These are phyloP conservation scores for Brachypteracias leptosomus DNA, from an alignment of 2,113 vertebrate genomes.

Conservation along the genomic window DNA sequence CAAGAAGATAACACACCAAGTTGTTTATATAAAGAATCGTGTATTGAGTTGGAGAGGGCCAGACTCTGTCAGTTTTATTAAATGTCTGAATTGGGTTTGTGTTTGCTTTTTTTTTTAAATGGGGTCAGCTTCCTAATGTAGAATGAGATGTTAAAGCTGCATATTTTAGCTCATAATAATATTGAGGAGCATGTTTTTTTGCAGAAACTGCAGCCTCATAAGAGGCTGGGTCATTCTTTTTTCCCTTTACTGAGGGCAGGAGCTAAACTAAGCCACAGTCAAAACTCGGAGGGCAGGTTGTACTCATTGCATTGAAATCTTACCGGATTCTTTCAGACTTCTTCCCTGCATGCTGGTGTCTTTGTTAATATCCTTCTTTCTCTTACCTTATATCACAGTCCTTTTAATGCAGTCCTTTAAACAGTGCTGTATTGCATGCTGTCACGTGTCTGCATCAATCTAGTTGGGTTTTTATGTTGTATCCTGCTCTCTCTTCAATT, in stretches of 20 bases:
- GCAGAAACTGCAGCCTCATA: background rate
- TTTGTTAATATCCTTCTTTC: background rate
- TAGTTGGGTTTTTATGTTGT: background rate
- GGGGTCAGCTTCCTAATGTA: background rate
- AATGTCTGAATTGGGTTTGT: background rate
- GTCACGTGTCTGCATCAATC: background rate
- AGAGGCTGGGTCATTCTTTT: background rate
- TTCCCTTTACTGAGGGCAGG: background rate
- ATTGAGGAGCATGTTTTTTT: background rate
- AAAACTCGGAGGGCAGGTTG: background rate
- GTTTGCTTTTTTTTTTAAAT: background rate
- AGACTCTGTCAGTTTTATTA: background rate
- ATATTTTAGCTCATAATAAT: rapidly evolving
- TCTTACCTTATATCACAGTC: background rate
- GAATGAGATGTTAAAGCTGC: background rate
- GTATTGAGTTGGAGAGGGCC: background rate
- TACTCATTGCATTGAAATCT: rapidly evolving
- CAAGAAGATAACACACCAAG: rapidly evolving
- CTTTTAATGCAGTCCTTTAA: background rate
- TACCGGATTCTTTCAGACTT: background rate
- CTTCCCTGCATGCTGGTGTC: background rate
- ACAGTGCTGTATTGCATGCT: background rate
- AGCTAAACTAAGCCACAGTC: background rate
- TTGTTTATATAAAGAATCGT: rapidly evolving
- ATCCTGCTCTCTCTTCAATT: background rate